A percentile compares a stretch with the other conserved stretches of the same genome.
phyloP scores from a whole-genome alignment of 2,797 vertebrate genomes.

The Hylomyscus alleni region DNA sequence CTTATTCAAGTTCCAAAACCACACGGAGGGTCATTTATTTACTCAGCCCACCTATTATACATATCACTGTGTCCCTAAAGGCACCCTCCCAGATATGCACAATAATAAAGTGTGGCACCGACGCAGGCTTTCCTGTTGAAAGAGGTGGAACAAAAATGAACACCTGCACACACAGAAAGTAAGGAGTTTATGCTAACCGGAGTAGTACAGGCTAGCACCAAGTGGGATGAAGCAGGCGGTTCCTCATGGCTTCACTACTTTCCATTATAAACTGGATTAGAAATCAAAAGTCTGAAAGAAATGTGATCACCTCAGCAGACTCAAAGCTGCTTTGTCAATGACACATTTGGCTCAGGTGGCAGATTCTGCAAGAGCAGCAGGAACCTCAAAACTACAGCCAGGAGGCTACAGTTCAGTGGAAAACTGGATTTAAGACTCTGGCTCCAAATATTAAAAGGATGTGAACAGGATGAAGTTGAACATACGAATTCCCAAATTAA shows the following conservation, averaged over 20 bases:
- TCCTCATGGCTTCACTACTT: not conserved
- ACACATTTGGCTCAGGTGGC: not conserved
- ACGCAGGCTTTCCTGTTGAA: not conserved
- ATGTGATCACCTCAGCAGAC: not conserved
- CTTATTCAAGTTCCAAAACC: not conserved
- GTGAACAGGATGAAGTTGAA: not conserved
- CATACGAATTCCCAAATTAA: not conserved
- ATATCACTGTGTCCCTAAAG: not conserved
- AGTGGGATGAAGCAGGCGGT: not conserved
- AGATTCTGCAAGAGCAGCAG: not conserved
- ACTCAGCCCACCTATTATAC: not conserved
- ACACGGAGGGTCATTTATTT: not conserved
- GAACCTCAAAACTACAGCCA: not conserved
- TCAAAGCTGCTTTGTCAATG: constrained; percentile 22
- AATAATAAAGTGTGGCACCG: not conserved
- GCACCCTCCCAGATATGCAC: not conserved
- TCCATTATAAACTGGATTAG: not conserved
- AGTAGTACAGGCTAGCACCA: not conserved
- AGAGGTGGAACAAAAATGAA: not conserved
- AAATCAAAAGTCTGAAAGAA: not conserved
- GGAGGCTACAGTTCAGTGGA: not conserved
- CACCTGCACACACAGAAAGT: not conserved
- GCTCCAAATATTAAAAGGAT: fast-evolving
- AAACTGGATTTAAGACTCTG: not conserved
- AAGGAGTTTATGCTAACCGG: not conserved